Base-by-base conservation (phyloP, 2,113 vertebrate species). In the Macrotus californicus region DNA sequence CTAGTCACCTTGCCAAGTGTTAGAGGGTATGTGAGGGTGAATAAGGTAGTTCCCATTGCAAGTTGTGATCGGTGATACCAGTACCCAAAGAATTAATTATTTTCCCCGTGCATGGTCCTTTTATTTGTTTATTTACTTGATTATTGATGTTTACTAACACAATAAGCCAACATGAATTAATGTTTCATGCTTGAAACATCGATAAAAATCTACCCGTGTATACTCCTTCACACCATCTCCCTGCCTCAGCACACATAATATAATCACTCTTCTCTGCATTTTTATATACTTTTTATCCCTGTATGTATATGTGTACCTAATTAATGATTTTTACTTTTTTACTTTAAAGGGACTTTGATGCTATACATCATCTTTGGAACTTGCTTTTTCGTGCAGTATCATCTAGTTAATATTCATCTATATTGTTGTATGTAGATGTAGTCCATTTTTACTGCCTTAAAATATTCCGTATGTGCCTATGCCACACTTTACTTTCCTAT, bases 1-100 rank as follows among this genome's bases (percentile, higher is more conserved):
- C 34, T 64, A 81, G 50, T 61, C 85, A 85, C 66, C n/a, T 72
- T 87, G 76, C 91, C 91, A 96, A 70, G 75, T 61, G 31, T 92
- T 75, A 46, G n/a, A 83, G 24, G 11, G 21, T 9, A 31, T 76
- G 36, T 72, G 80, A 73, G 81, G 75, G 72, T 50, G 48, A 92
- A 46, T 54, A 75, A 86, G 29, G 59, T 7, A 64, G 50, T n/a
- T 75, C 43, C 52, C 11, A 13, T 34, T 22, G 26, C 46, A 84
- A 41, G 11, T 1, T 54, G 59, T 75, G 76, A 66, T 21, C 39
- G 24, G 39, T 31, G 34, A 87, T 43, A 46, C 34, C 24, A n/a
- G 10, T 67, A 56, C n/a, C n/a, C 24, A 61, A 69, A 81, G 69
- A 93, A 66, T 26, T 76, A 75, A 89, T 92, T 61, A 76, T 77